Conservation (phyloP, 2,113 vertebrate species). For the Centrocercus urophasianus region DNA sequence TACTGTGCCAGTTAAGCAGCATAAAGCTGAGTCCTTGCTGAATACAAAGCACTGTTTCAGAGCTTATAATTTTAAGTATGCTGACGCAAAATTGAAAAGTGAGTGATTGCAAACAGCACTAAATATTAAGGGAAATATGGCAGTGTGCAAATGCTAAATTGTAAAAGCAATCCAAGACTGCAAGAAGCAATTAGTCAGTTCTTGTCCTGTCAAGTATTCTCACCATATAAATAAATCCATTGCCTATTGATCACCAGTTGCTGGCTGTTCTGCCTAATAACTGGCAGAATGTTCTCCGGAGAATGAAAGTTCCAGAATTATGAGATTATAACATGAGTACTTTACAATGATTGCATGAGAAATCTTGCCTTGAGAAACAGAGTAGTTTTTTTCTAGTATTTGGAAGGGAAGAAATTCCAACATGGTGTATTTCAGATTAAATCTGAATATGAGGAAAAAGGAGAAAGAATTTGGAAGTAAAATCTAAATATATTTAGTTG, state of each 20-base stretch:
- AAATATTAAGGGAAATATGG: neutral
- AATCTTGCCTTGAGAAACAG: neutral
- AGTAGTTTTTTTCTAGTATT: neutral
- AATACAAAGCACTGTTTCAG: neutral
- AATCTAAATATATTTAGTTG: neutral
- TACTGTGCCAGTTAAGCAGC: neutral
- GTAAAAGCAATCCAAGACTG: neutral
- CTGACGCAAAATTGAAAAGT: neutral
- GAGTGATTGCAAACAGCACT: neutral
- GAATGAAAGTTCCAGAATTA: neutral
- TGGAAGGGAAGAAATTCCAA: neutral
- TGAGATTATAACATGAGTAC: neutral
- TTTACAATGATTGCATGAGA: neutral
- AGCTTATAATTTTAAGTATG: neutral
- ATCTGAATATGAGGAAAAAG: neutral
- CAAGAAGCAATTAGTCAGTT: neutral
- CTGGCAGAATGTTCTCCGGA: neutral
- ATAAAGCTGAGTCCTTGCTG: neutral
- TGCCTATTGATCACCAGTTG: neutral
- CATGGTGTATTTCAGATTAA: neutral
- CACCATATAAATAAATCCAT: neutral
- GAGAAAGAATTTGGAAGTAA: conserved; percentile 6
- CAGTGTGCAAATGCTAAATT: neutral
- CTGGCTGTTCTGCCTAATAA: neutral
- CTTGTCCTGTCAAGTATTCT: neutral